Percentiles rank a stretch among this genome's conserved stretches.
Evolutionary conservation across 2,113 vertebrate species (phyloP).

Genomic region (Paradisaea rubra): DNA sequence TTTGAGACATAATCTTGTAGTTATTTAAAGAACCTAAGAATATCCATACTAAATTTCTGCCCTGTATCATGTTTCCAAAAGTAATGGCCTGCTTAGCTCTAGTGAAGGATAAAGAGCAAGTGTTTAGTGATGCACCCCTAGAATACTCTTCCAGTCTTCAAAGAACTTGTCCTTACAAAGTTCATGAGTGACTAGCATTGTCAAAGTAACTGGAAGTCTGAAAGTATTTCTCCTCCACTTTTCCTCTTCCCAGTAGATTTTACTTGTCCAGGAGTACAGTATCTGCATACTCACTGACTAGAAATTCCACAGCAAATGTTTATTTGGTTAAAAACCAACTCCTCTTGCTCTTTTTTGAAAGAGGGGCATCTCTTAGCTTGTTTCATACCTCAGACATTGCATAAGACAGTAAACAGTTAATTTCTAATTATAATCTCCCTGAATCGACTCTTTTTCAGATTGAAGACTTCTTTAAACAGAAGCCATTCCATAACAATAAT

Average conservation of each 20-base stretch:
- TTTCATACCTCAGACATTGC: background rate
- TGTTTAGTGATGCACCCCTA: background rate
- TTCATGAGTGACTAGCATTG: background rate
- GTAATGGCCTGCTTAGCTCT: background rate
- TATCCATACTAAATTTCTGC: background rate
- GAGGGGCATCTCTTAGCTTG: accelerated
- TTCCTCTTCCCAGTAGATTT: background rate
- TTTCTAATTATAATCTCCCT: background rate
- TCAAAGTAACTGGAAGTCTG: background rate
- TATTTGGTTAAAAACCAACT: background rate
- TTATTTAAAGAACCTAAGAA: background rate
- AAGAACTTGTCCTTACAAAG: background rate
- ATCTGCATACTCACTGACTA: background rate
- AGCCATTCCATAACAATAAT: background rate
- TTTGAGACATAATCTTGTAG: background rate
- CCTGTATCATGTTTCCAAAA: background rate
- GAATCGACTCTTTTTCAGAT: background rate
- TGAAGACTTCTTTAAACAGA: background rate
- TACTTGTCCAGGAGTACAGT: background rate
- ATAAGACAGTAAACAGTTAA: background rate
- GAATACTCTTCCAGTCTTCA: background rate
- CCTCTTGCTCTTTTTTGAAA: background rate
- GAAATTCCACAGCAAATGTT: background rate
- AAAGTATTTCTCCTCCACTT: background rate
- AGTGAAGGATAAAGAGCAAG: background rate